Conservation (phyloP, 2,797 vertebrate genomes). For the Mormyrus hasselquistii region DNA sequence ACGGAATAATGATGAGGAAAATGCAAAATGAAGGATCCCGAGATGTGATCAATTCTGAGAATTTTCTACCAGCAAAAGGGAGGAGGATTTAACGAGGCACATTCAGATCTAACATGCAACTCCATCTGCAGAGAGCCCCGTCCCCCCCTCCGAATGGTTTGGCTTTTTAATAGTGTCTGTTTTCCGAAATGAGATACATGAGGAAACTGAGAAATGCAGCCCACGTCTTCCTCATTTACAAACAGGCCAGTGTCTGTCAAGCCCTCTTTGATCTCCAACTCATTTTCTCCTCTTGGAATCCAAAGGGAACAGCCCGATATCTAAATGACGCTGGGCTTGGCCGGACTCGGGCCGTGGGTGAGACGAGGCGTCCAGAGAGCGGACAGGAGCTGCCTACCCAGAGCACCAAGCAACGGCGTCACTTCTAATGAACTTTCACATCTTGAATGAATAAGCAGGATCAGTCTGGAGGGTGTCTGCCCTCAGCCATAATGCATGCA, state of each 20-base stretch:
- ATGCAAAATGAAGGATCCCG: not conserved
- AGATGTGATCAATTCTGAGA: not conserved
- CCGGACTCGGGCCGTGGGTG: no score
- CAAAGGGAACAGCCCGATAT: not conserved
- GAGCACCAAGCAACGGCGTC: not conserved
- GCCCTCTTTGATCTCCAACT: not conserved
- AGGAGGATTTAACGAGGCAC: not conserved
- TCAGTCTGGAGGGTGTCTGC: not conserved
- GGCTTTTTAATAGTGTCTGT: not conserved
- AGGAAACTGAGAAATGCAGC: not conserved
- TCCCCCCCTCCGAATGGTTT: not conserved
- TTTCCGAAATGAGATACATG: not conserved
- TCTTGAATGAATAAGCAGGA: not conserved
- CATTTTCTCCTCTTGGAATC: not conserved
- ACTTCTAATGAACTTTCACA: not conserved
- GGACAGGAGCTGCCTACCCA: not conserved
- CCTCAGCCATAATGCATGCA: not conserved
- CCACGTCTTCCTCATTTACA: slow-evolving; percentile 9
- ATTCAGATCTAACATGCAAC: not conserved
- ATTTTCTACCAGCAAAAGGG: not conserved
- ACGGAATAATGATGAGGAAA: not conserved
- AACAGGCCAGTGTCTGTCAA: not conserved
- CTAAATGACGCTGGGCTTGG: not conserved
- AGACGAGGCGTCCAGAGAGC: not conserved
- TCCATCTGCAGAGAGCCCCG: not conserved